phyloP scores from a whole-genome alignment of 2,888 invertebrate genomes.

The Iselma pallidipennis region DNA sequence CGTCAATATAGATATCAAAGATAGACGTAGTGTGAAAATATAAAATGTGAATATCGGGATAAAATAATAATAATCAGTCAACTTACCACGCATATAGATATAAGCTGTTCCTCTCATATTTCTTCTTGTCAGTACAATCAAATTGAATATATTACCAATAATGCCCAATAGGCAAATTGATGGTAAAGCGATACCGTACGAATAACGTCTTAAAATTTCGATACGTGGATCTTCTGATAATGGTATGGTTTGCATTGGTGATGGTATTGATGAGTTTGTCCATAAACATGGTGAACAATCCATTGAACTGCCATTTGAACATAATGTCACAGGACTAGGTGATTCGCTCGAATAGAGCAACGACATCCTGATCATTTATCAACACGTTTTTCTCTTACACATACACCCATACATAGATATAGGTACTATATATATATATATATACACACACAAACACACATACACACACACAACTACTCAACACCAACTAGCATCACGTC shows the following conservation, averaged over 20 bases:
- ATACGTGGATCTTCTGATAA: conserved; percentile 64
- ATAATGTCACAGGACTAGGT: conserved; percentile 43
- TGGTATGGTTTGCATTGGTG: conserved; percentile 40
- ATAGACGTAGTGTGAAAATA: neutral
- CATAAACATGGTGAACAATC: conserved; percentile 49
- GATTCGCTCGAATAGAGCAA: conserved; percentile 54
- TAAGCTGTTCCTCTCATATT: conserved; percentile 81
- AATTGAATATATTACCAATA: conserved; percentile 76
- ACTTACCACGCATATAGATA: conserved; percentile 76
- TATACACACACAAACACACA: too few species aligned
- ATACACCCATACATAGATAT: neutral
- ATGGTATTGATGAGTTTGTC: conserved; percentile 44
- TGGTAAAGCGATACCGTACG: conserved; percentile 70
- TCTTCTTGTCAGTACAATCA: conserved; percentile 75
- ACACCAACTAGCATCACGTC: conserved; percentile 18
- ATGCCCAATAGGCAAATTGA: conserved; percentile 73
- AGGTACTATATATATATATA: too few species aligned
- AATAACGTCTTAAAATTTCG: conserved; percentile 62
- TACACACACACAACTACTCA: too few species aligned
- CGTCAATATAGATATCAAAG: neutral
- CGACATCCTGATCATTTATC: conserved; percentile 44
- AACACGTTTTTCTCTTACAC: neutral
- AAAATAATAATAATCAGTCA: conserved; percentile 4
- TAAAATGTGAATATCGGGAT: neutral
- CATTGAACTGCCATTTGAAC: conserved; percentile 45